Base-by-base conservation (phyloP, 2,113 vertebrate species). In the Rhinichthys klamathensis region DNA sequence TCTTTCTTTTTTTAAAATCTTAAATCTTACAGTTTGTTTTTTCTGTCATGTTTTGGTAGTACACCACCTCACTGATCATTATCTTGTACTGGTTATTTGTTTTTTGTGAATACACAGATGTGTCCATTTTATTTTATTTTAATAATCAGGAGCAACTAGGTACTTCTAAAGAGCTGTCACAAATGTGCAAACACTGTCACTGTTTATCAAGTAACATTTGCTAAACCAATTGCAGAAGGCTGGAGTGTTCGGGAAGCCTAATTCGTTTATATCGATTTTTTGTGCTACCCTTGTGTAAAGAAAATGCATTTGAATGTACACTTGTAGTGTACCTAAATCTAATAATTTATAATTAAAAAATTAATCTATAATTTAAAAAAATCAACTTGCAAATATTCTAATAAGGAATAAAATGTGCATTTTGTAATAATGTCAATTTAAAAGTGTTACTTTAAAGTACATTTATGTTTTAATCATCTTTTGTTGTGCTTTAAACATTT, bases 81-180 rank as follows among this genome's bases (percentile, higher is more conserved):
- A 18, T 76, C n/a, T 46, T 74, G 32, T 38, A 41, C 10, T 70
- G 23, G 41, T 74, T 74, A 30, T 76, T 51, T 76, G 15, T 3
- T 76, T 76, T 41, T 76, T 3, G 25, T 54, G 8, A 54, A 51
- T 76, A 32, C 49, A 51, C 49, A 46, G 25, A 54, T 30, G 8
- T 76, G 13, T 76, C 15, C 8, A 30, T 76, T 76, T 76, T 32
- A 18, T 30, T 69, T 69, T 8, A 54, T 51, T 32, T 76, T 6
- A 54, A 76, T 76, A 30, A 74, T 46, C 41, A 74, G 41, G 41
- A 74, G 72, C 41, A 32, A 32, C 74, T 76, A 76, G 74, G 74
- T 76, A 49, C 74, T 54, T 76, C 54, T 32, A 30, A 54, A 51
- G 74, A 76, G 49, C 74, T 32, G 16, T 30, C 65, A 30, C 3